Evolutionary conservation across 2,113 vertebrate species (phyloP).

Genomic region (Alexandromys fortis): DNA sequence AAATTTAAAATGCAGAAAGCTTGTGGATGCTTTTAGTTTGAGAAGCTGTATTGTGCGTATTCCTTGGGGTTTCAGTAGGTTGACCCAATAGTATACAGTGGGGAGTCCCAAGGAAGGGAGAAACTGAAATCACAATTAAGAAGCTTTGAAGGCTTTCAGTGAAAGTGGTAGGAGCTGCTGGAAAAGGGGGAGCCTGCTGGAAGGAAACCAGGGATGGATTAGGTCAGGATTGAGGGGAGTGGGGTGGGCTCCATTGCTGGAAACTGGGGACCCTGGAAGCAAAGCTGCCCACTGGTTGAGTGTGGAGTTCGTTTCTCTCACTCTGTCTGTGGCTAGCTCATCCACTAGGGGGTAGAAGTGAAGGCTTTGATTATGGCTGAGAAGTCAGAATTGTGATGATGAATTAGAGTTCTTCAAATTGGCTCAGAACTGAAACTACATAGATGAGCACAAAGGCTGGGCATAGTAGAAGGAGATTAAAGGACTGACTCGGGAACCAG

Average conservation of each 20-base stretch:
- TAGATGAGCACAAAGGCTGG: not conserved
- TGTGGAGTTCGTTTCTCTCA: not conserved
- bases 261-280: not conserved
- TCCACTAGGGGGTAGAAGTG: not conserved
- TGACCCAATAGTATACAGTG: not conserved
- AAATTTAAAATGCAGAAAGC: conserved; percentile 21
- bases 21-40: not conserved
- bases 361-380: conserved; percentile 12
- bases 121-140: conserved; percentile 19
- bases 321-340: not conserved
- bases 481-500: not conserved
- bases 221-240: not conserved
- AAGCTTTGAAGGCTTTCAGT: not conserved
- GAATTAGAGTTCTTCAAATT: not conserved
- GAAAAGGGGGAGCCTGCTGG: not conserved
- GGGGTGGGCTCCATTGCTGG: not conserved
- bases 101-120: not conserved
- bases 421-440: not conserved
- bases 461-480: not conserved
- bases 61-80: not conserved
- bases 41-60: not conserved
- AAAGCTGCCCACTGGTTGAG: not conserved
- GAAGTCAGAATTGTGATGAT: not conserved
- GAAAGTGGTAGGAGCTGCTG: not conserved
- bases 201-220: not conserved